Evolutionary conservation across 2,888 invertebrate species (phyloP).

Genomic region (Lamellibrachia satsuma): DNA sequence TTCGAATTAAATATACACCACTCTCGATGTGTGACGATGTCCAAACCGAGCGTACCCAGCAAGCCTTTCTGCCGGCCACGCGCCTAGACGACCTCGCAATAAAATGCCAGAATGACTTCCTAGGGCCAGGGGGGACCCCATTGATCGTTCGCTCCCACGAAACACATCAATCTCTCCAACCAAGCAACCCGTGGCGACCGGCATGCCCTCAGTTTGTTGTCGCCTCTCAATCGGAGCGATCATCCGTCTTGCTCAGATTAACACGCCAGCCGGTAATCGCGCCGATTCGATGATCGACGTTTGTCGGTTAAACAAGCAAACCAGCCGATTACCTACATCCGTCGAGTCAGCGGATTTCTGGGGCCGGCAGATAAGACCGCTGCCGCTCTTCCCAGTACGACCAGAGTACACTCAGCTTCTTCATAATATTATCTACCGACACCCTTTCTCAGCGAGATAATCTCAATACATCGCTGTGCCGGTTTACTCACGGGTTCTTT

Average conservation of each 20-base stretch:
- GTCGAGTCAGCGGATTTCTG: not conserved
- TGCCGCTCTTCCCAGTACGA: not conserved
- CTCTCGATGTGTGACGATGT: not conserved
- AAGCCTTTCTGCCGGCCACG: too few relatives aligned
- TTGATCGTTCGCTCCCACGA: not conserved
- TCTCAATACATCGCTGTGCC: not conserved
- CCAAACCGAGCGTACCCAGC: not conserved
- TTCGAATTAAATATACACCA: too few relatives aligned
- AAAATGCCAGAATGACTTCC: not conserved
- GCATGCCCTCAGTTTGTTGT: not conserved
- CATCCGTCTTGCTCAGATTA: not conserved
- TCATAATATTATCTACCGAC: not conserved
- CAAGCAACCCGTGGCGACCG: not conserved
- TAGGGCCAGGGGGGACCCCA: not conserved
- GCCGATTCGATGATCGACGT: not conserved
- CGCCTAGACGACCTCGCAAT: not conserved
- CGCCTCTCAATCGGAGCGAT: not conserved
- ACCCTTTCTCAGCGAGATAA: not conserved
- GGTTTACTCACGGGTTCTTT: not conserved
- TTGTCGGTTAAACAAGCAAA: slow-evolving; percentile 3
- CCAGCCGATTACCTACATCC: slow-evolving; percentile 1
- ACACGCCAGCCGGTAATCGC: not conserved
- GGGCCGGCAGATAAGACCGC: not conserved
- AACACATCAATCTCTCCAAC: not conserved
- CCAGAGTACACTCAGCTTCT: not conserved